Evolutionary conservation across 2,113 vertebrate genomes (phyloP).

Genomic region (Neogale vison): DNA sequence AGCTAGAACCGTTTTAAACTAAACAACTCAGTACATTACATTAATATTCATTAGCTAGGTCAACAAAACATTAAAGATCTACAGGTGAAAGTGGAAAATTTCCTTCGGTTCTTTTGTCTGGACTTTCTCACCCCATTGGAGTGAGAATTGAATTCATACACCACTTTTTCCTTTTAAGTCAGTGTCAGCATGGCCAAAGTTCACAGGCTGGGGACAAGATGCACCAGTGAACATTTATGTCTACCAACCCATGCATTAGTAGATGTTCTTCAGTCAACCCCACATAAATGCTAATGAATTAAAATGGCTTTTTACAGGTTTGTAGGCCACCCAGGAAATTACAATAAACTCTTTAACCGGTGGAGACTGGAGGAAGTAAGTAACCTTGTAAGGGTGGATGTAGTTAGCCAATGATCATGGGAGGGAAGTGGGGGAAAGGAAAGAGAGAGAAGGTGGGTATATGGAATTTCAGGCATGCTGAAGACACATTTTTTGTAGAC

Average conservation of each 20-base stretch:
- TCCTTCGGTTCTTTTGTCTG: neutral
- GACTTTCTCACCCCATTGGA: neutral
- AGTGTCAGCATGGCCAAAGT: neutral
- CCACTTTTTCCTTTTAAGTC: neutral
- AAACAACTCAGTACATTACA: neutral
- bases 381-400: neutral
- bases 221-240: neutral
- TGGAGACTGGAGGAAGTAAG: conserved; percentile 99
- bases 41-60: neutral
- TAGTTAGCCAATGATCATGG: neutral
- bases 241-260: conserved; percentile 40
- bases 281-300: conserved; percentile 65
- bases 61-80: neutral
- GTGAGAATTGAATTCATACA: neutral
- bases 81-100: neutral
- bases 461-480: neutral
- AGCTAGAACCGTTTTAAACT: neutral
- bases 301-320: conserved; percentile 88
- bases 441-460: neutral
- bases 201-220: neutral
- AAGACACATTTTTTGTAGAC: neutral
- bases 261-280: conserved; percentile 20
- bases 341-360: conserved; percentile 98
- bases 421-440: neutral
- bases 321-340: conserved; percentile 97